Evolutionary conservation across 1,140 invertebrate genomes (phyloP).

Genomic region (Drosophila saltans): DNA sequence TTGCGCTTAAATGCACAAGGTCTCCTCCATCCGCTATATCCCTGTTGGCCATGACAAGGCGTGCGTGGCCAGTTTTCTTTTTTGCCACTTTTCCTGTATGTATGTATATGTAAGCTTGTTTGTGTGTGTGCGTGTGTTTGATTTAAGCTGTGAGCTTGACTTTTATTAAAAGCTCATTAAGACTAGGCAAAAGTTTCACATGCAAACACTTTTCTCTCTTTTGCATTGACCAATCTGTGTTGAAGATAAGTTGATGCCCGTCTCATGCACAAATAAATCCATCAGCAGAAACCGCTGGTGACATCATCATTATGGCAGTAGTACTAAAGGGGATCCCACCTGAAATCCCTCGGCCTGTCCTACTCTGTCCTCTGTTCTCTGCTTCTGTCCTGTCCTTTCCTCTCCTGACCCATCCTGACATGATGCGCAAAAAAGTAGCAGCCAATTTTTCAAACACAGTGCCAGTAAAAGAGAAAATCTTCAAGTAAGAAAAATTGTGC

Average conservation of each 20-base stretch:
- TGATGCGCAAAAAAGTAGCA: conserved; percentile 63
- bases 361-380: background rate
- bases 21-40: conserved; percentile 9
- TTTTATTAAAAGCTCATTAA: conserved; percentile 82
- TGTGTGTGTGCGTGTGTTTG: conserved; percentile 44
- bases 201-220: conserved; percentile 33
- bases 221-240: conserved; percentile 50
- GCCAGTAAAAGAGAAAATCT: conserved; percentile 37
- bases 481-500: conserved; percentile 77
- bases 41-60: conserved; percentile 25
- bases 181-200: conserved; percentile 61
- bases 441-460: conserved; percentile 73
- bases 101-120: conserved; percentile 25
- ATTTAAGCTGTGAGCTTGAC: conserved; percentile 54
- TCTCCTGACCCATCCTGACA: conserved; percentile 35
- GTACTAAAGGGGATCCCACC: conserved; percentile 38
- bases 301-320: conserved; percentile 72
- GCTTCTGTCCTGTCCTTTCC: too few relatives aligned
- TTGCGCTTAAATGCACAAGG: conserved; percentile 78
- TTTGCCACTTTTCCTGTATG: conserved; percentile 26
- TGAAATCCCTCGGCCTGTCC: background rate
- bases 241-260: conserved; percentile 43
- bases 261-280: conserved; percentile 65
- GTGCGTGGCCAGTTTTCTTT: conserved; percentile 57
- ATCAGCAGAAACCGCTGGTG: conserved; percentile 43